Conservation (phyloP, 2,888 invertebrate species). For the Sarcophaga rosellei region DNA sequence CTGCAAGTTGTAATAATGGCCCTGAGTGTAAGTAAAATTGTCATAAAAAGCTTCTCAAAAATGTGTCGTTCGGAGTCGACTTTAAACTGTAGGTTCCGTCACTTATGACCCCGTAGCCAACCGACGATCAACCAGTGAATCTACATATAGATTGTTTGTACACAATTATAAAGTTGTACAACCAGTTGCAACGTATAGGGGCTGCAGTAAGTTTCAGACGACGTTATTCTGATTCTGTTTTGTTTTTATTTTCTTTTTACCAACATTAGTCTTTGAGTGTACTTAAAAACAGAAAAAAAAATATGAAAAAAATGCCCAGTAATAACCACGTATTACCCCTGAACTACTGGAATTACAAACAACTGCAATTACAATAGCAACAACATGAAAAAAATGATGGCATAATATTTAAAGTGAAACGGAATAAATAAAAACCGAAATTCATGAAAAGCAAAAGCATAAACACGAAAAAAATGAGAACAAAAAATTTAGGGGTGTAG, state of each 20-base stretch:
- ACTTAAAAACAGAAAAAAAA: neutral
- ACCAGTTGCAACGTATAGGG: too few species aligned
- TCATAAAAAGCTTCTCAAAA: too few species aligned
- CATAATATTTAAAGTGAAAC: slow-evolving; percentile 41
- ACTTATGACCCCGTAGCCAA: too few species aligned
- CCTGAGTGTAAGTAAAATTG: too few species aligned
- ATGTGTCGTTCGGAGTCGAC: too few species aligned
- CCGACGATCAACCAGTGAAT: too few species aligned
- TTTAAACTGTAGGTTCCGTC: too few species aligned
- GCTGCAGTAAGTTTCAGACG: too few species aligned
- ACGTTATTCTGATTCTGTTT: neutral
- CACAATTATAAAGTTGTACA: too few species aligned
- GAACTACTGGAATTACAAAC: slow-evolving; percentile 57
- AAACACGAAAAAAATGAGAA: slow-evolving; percentile 21
- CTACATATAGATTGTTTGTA: too few species aligned
- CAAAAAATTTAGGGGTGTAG: neutral
- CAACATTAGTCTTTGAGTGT: neutral
- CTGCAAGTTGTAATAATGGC: too few species aligned
- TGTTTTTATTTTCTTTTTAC: neutral
- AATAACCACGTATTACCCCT: slow-evolving; percentile 60
- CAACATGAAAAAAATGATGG: slow-evolving; percentile 34
- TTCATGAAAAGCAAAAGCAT: slow-evolving; percentile 9
- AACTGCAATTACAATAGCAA: slow-evolving; percentile 44
- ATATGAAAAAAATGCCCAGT: neutral
- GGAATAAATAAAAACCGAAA: slow-evolving; percentile 25